Evolutionary conservation across 2,113 vertebrate genomes (phyloP).

Genomic region (Crotalus tigris): DNA sequence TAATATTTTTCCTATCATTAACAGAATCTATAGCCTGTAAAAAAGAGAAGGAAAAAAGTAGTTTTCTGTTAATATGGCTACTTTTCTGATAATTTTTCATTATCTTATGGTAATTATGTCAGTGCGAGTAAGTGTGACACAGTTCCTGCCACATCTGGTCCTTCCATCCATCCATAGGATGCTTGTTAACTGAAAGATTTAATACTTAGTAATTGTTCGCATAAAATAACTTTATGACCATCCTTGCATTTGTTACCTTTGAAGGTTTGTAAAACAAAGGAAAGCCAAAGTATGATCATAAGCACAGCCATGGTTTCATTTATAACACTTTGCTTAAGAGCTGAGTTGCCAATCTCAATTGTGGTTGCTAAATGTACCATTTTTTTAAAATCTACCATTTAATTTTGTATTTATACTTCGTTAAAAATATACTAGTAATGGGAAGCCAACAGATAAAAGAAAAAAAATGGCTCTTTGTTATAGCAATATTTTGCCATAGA

Average conservation of each 20-base stretch:
- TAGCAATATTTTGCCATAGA: neutral
- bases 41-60: neutral
- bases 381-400: neutral
- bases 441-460: neutral
- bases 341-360: neutral
- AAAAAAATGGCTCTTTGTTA: neutral
- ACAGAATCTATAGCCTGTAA: neutral
- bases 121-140: neutral
- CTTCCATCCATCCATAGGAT: neutral
- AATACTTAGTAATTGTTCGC: neutral
- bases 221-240: neutral
- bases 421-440: neutral
- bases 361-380: neutral
- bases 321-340: neutral
- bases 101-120: neutral
- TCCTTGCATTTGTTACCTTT: neutral
- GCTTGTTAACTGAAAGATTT: neutral
- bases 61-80: neutral
- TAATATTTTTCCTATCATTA: neutral
- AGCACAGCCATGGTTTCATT: neutral
- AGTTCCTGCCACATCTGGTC: neutral
- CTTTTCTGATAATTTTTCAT: neutral
- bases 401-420: neutral
- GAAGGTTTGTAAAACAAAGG: neutral
- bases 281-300: neutral